Evolutionary conservation across 2,888 invertebrate species (phyloP), one percentile per base, ranked within the genome.

Genomic region (Noctua janthina): DNA sequence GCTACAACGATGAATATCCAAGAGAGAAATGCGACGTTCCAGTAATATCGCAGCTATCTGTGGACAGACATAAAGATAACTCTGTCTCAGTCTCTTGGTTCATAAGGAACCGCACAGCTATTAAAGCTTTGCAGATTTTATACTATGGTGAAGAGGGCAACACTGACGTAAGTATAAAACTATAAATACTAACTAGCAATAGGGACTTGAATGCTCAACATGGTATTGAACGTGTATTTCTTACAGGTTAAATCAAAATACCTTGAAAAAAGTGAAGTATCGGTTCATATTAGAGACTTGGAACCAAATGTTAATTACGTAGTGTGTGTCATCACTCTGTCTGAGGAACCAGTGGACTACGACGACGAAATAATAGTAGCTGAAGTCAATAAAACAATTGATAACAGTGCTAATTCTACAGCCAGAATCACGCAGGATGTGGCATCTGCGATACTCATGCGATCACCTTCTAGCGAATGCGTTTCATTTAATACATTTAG

Each of bases 81-180:
- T 98, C 98, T 71, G 98, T 99, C 73, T 97, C 98, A 77, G 98
- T 99, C 20, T 98, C 99, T 39, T 99, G 99, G 99, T 98, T 99
- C 93, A 98, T 98, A 91, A 97, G 98, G 90, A 99, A 99, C 94
- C 98, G 98, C 91, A 98, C 98, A 43, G 98, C 98, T 67, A 97
- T 99, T 84, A 98, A 98, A 92, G 98, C 98, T 73, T 98, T 98
- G 92, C 98, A 98, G 96, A 98, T 99, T 89, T 98, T 98, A 83
- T 99, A 98, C 95, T 98, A 98, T 93, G 97, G 94, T 49, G 96
- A 96, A 90, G 94, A 94, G 79, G 87, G 92, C 29, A 91, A 92
- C 81, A 90, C 93, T 72, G 93, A 94, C 59, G 95, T 95, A 89
- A 92, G 95, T 93, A 83, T 15, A 75, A 70, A 15, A 76, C 23